Percentiles rank a stretch among this genome's conserved stretches.
phyloP scores from a whole-genome alignment of 2,888 invertebrate genomes.

The Diloba caeruleocephala region DNA sequence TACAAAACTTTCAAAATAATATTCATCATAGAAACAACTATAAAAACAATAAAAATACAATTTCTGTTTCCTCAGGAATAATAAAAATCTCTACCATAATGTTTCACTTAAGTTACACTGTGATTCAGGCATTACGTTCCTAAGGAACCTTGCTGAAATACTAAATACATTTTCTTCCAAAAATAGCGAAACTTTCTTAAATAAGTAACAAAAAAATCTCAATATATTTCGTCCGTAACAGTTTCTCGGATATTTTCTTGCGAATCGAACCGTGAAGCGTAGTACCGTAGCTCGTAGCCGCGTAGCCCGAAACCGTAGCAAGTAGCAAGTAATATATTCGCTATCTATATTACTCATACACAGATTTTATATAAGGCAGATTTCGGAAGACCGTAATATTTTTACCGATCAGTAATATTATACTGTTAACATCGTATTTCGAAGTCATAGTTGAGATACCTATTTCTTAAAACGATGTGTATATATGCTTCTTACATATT shows the following conservation, averaged over 20 bases:
- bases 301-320: constrained; percentile 42
- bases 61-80: constrained; percentile 18
- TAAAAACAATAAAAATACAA: constrained; percentile 19
- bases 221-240: constrained; percentile 36
- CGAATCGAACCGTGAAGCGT: constrained; percentile 44
- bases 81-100: constrained; percentile 31
- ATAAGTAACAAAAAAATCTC: constrained; percentile 14
- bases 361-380: constrained; percentile 23
- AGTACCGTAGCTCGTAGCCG: constrained; percentile 24
- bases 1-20: constrained; percentile 5
- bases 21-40: constrained; percentile 2
- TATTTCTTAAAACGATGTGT: no score
- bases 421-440: not conserved
- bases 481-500: no score
- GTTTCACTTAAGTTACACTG: constrained; percentile 32
- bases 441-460: no score
- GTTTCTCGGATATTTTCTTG: constrained; percentile 33
- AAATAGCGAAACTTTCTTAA: constrained; percentile 21
- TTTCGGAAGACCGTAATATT: constrained; percentile 26
- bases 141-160: constrained; percentile 24
- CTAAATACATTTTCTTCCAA: constrained; percentile 37
- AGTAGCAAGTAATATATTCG: constrained; percentile 43
- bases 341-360: constrained; percentile 29
- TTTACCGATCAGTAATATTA: constrained; percentile 25
- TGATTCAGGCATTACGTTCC: constrained; percentile 37